Evolutionary conservation across 2,888 invertebrate genomes (phyloP).

Genomic region (Troides helena): DNA sequence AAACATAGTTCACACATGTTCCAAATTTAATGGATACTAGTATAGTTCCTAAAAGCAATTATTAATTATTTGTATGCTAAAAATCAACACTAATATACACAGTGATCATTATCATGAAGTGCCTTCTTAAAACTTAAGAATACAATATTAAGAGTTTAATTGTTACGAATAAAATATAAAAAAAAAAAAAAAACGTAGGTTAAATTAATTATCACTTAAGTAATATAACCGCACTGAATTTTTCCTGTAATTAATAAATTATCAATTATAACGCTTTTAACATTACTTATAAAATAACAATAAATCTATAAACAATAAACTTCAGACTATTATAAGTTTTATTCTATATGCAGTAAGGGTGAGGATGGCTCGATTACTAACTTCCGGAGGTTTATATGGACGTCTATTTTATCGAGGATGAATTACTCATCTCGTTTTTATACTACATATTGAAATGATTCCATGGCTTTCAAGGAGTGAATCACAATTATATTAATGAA

Average conservation of each 20-base stretch:
- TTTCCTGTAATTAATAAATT: not conserved
- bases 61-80: too few species aligned
- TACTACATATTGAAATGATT: slow-evolving; percentile 24
- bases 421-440: slow-evolving; percentile 41
- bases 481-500: too few species aligned
- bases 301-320: not conserved
- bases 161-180: not conserved
- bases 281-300: slow-evolving; percentile 7
- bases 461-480: not conserved
- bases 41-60: too few species aligned
- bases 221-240: not conserved
- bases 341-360: not conserved
- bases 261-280: slow-evolving; percentile 17
- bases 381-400: slow-evolving; percentile 14
- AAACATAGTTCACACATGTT: too few species aligned
- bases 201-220: not conserved
- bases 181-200: not conserved
- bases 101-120: too few species aligned
- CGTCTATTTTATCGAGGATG: slow-evolving; percentile 32
- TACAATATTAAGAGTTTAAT: not conserved
- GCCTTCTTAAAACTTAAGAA: too few species aligned
- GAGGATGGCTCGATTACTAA: not conserved
- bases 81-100: not conserved
- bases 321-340: not conserved
- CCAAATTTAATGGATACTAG: too few species aligned